Conservation (phyloP, 2,797 vertebrate species). For the Chelon labrosus region DNA sequence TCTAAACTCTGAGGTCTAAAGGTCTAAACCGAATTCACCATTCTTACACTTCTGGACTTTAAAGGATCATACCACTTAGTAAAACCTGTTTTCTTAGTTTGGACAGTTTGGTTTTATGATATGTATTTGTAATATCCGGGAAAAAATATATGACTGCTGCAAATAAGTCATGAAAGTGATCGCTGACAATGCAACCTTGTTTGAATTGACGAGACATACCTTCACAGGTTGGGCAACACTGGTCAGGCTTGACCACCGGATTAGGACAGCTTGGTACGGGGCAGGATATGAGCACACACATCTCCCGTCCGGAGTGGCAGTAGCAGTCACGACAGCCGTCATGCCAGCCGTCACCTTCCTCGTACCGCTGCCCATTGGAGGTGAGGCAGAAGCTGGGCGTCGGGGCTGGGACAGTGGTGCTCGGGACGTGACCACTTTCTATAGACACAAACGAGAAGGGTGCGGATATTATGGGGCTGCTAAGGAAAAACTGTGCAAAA, state of each 20-base stretch:
- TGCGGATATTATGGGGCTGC: conserved; percentile 12
- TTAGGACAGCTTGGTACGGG: conserved; percentile 82
- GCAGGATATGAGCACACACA: conserved; percentile 89
- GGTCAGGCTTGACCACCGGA: conserved; percentile 82
- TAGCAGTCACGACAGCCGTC: conserved; percentile 89
- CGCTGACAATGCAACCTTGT: not conserved
- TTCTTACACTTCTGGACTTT: not conserved
- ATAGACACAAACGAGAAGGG: conserved; percentile 41
- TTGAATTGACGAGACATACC: conserved; percentile 69
- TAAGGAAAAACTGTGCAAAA: conserved; percentile 4
- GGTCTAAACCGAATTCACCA: not conserved
- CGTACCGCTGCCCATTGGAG: conserved; percentile 78
- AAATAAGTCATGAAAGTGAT: not conserved
- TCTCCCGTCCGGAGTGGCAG: conserved; percentile 86
- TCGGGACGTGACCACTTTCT: conserved; percentile 71
- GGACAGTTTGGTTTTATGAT: not conserved
- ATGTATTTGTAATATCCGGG: not conserved
- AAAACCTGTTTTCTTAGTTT: not conserved
- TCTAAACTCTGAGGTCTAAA: conserved; percentile 22
- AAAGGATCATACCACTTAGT: not conserved
- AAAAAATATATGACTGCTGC: not conserved
- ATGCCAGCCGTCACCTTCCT: conserved; percentile 86
- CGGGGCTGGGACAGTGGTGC: conserved; percentile 60
- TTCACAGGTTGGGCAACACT: conserved; percentile 88
- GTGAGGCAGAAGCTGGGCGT: conserved; percentile 79